A percentile compares a stretch with the other conserved stretches of the same genome.
Conservation (phyloP, 2,888 invertebrate genomes). For the Ichneumoninae sp. region DNA sequence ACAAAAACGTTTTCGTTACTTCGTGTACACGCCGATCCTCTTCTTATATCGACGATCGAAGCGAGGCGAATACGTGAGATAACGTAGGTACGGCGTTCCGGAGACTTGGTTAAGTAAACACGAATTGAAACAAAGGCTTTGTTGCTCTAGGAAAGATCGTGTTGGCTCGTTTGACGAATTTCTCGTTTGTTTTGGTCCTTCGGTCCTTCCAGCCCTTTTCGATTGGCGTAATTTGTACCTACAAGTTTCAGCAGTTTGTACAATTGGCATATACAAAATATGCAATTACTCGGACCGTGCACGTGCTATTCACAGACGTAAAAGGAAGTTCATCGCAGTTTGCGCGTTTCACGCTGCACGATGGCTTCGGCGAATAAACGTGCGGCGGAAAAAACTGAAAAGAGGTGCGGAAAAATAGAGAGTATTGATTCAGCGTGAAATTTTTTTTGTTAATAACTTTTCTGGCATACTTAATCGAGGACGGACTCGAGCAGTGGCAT, state of each 20-base stretch:
- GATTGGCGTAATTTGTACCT: too few relatives aligned
- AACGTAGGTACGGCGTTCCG: background rate
- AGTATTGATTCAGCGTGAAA: conserved; percentile 20
- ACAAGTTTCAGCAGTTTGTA: background rate
- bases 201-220: too few relatives aligned
- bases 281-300: conserved; percentile 20
- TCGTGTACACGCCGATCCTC: background rate
- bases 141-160: too few relatives aligned
- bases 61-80: too few relatives aligned
- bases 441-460: conserved; percentile 41
- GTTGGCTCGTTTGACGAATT: too few relatives aligned
- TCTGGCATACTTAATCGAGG: conserved; percentile 62
- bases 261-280: conserved; percentile 47
- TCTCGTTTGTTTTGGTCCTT: too few relatives aligned
- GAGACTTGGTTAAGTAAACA: background rate
- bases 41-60: background rate
- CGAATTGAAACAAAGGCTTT: background rate
- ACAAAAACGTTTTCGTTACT: background rate
- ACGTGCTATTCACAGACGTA: background rate
- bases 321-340: background rate
- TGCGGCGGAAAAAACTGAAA: background rate
- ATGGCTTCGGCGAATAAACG: background rate
- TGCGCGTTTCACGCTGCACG: background rate
- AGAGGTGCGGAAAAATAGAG: conserved; percentile 15
- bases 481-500: conserved; percentile 17